A percentile compares a stretch with the other conserved stretches of the same genome.
These are phyloP conservation scores for Meda fulgida DNA, from an alignment of 2,797 vertebrate genomes.

Conservation along the genomic window DNA sequence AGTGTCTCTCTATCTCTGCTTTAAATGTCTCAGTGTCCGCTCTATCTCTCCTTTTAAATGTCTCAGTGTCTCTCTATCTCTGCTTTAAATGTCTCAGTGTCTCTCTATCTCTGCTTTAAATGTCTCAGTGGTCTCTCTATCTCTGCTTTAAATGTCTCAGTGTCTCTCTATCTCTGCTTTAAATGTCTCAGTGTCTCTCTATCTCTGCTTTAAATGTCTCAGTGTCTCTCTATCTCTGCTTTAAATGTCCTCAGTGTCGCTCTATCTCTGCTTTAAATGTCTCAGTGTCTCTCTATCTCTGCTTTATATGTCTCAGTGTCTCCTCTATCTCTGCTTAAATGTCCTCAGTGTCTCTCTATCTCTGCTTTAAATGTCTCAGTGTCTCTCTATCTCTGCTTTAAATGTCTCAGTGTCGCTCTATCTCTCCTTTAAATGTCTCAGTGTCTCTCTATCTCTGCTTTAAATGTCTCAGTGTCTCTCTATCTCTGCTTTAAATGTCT, in stretches of 20 bases:
- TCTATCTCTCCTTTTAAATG: no score
- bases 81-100: no score
- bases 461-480: no score
- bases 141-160: not conserved
- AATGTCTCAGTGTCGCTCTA: not conserved
- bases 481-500: no score
- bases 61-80: no score
- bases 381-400: no score
- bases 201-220: no score
- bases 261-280: not conserved
- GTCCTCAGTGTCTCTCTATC: fast-evolving
- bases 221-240: not conserved
- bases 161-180: fast-evolving
- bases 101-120: not conserved
- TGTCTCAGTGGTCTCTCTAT: not conserved
- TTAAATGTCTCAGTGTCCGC: no score
- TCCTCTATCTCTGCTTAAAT: fast-evolving
- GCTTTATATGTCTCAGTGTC: fast-evolving
- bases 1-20: no score
- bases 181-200: not conserved
- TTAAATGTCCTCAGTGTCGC: fast-evolving
- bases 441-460: no score
- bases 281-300: fast-evolving
- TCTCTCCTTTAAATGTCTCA: no score
- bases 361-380: no score